Evolutionary conservation across 2,888 invertebrate genomes (phyloP), one percentile per base, ranked within the genome.

Genomic region (Microplitis manilae): DNA sequence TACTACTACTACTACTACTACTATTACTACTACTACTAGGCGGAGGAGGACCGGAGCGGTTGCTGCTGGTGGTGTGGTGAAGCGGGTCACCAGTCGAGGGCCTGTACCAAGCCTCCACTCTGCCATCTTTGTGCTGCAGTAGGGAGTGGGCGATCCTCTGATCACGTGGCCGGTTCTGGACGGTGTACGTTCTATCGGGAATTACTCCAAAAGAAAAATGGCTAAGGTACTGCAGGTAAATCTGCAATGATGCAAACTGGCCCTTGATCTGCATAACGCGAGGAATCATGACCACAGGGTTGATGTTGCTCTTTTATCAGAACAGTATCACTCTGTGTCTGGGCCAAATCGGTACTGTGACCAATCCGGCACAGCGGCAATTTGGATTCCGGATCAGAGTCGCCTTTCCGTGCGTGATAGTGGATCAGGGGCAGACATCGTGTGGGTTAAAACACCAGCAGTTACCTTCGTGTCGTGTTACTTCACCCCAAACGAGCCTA

Each of bases 1-100:
- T n/a, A n/a, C n/a, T n/a, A n/a, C n/a, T n/a, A n/a, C n/a, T n/a
- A n/a, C n/a, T n/a, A n/a, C n/a, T n/a, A n/a, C n/a, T n/a, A n/a
- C n/a, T n/a, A n/a, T n/a, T n/a, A n/a, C n/a, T n/a, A n/a, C n/a
- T n/a, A n/a, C n/a, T n/a, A n/a, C 68, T 68, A 13, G 68, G 30
- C 68, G 1, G 30, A 13, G 68, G 68, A 68, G 68, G 40, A 68
- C 68, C 30, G 68, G 6, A 68, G 40, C 30, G 30, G 15, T 6
- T 39, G 40, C 68, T 20, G 68, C 30, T 68, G 68, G 68, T 17
- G 68, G 15, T 61, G 61, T 17, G 61, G 61, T n/a, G 61, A 61
- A 17, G 61, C 5, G 13, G 7, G 17, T 17, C 61, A 61, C 61
- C 61, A 17, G 61, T 61, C 7, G 13, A 61, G 6, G 17, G 6